These are phyloP conservation scores for Orussus abietinus DNA, from an alignment of 1,140 invertebrate species.

Conservation along the genomic window DNA sequence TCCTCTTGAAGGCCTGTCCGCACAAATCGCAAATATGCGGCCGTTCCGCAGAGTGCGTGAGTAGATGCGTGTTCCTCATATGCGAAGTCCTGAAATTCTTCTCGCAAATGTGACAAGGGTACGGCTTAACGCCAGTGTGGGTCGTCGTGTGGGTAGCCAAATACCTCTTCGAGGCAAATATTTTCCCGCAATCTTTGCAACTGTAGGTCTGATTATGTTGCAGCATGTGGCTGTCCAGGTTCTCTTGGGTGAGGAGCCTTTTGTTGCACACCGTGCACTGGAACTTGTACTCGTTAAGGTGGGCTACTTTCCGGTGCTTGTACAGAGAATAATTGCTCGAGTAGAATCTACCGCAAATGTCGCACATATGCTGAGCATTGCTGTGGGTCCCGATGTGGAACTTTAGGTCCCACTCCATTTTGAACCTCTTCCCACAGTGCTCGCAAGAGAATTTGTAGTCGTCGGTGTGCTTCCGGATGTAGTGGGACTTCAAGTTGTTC, in stretches of 20 bases:
- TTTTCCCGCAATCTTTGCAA: conserved; percentile 39
- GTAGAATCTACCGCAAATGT: conserved; percentile 34
- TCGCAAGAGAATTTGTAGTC: conserved; percentile 51
- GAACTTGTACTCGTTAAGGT: conserved; percentile 29
- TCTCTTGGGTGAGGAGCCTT: conserved; percentile 23
- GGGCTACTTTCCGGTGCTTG: conserved; percentile 29
- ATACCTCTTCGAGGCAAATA: conserved; percentile 36
- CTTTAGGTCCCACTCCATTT: conserved; percentile 42
- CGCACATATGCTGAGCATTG: conserved; percentile 29
- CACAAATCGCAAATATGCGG: conserved; percentile 61
- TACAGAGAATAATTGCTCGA: conserved; percentile 26
- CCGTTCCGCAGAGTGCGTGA: conserved; percentile 51
- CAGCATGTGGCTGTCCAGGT: conserved; percentile 33
- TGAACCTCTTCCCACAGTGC: conserved; percentile 51
- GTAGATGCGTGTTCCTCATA: conserved; percentile 26
- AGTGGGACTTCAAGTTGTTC: conserved; percentile 25
- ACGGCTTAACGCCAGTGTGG: conserved; percentile 60
- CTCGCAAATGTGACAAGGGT: conserved; percentile 57
- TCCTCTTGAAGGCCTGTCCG: conserved; percentile 56
- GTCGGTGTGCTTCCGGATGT: conserved; percentile 34
- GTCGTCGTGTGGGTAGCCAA: conserved; percentile 50
- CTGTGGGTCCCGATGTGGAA: conserved; percentile 43
- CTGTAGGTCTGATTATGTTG: conserved; percentile 34
- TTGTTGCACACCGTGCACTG: conserved; percentile 30
- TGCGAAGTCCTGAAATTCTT: conserved; percentile 34